Conservation (phyloP, 2,113 vertebrate species). For the Dascyllus trimaculatus region DNA sequence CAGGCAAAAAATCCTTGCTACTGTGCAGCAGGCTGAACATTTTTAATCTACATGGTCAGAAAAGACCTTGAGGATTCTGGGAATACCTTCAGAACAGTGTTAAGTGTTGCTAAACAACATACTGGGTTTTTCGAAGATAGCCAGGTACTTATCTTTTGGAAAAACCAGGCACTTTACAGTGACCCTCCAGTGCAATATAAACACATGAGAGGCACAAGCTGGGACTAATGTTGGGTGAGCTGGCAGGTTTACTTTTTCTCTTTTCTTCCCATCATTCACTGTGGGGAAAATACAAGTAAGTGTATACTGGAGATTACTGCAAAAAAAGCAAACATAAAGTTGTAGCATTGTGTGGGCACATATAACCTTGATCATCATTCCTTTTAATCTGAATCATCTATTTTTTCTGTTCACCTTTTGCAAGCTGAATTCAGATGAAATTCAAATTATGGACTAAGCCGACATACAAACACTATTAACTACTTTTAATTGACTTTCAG, state of each 20-base stretch:
- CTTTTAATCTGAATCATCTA: not conserved
- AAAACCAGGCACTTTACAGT: not conserved
- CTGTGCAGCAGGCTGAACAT: too few species aligned
- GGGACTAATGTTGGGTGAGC: not conserved
- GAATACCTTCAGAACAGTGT: too few species aligned
- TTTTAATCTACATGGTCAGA: too few species aligned
- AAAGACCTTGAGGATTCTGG: too few species aligned
- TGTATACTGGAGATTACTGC: not conserved
- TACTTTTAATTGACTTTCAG: not conserved
- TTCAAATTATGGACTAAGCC: not conserved
- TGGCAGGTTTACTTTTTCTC: not conserved
- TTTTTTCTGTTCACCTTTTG: constrained; percentile 21
- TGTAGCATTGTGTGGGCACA: not conserved
- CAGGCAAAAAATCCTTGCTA: too few species aligned
- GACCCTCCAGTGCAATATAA: too few species aligned
- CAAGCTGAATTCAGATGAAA: constrained; percentile 5
- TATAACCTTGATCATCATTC: not conserved
- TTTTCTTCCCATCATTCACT: not conserved
- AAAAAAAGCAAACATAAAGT: not conserved
- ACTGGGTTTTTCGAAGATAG: too few species aligned
- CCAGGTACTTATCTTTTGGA: not conserved
- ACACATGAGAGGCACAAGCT: not conserved
- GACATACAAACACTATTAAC: not conserved
- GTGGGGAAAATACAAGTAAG: not conserved
- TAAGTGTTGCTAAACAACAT: too few species aligned